Evolutionary conservation across 2,888 invertebrate species (phyloP).

Genomic region (Anodontia alba): DNA sequence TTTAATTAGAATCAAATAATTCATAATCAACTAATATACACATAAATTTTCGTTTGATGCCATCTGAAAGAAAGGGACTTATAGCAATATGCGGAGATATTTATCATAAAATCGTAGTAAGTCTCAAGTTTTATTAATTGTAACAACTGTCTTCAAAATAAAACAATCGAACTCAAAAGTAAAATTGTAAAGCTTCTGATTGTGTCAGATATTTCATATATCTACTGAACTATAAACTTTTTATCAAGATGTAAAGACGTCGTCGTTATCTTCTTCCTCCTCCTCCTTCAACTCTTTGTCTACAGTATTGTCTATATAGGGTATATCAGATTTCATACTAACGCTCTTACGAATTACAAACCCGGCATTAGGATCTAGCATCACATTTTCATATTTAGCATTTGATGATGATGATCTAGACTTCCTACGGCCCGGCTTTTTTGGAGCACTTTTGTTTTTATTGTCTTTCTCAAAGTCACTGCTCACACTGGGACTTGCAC

Average conservation of each 20-base stretch:
- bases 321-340: slow-evolving; percentile 56
- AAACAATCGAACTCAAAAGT: no score
- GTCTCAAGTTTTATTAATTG: no score
- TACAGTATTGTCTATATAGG: slow-evolving; percentile 53
- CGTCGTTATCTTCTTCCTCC: slow-evolving; percentile 45
- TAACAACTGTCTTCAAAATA: no score
- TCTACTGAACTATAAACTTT: neutral
- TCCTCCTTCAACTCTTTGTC: slow-evolving; percentile 26
- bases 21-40: no score
- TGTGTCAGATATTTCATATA: no score
- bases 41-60: no score
- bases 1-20: no score
- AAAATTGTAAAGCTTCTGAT: no score
- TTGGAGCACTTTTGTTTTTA: slow-evolving; percentile 32
- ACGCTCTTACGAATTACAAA: slow-evolving; percentile 50
- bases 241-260: slow-evolving; percentile 40
- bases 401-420: slow-evolving; percentile 44
- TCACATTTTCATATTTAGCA: slow-evolving; percentile 57
- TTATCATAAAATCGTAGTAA: no score
- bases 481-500: slow-evolving; percentile 37
- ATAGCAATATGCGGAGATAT: no score
- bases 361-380: slow-evolving; percentile 40
- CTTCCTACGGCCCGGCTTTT: slow-evolving; percentile 51
- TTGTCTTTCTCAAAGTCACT: slow-evolving; percentile 20
- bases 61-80: no score